Evolutionary conservation across 2,888 invertebrate genomes (phyloP).

Genomic region (Deilephila porcellus): DNA sequence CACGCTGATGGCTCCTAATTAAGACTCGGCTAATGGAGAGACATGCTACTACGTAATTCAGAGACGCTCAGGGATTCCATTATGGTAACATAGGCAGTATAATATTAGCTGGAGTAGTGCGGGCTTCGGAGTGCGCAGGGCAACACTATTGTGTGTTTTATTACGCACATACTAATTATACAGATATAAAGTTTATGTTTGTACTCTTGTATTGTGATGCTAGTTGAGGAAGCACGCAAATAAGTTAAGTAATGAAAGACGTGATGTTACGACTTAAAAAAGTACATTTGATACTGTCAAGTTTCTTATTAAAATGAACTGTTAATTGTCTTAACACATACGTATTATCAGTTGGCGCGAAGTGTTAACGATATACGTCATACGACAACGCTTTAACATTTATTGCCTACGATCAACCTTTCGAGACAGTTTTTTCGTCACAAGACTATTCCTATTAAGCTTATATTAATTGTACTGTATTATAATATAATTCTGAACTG

Average conservation of each 20-base stretch:
- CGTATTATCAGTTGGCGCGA: no score
- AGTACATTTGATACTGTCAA: background rate
- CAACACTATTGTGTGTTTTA: slow-evolving; percentile 22
- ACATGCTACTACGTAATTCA: slow-evolving; percentile 59
- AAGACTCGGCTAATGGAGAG: slow-evolving; percentile 69
- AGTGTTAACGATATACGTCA: no score
- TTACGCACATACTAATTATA: slow-evolving; percentile 14
- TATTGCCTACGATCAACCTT: no score
- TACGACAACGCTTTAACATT: no score
- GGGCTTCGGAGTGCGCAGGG: slow-evolving; percentile 19
- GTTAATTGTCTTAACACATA: no score
- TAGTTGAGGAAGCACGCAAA: background rate
- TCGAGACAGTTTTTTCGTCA: no score
- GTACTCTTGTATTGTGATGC: background rate
- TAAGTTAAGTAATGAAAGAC: background rate
- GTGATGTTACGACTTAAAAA: background rate
- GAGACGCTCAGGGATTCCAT: slow-evolving; percentile 49
- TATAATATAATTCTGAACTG: no score
- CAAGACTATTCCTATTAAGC: no score
- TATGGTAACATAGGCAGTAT: slow-evolving; percentile 42
- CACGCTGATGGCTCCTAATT: slow-evolving; percentile 69
- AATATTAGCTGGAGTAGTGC: slow-evolving; percentile 40
- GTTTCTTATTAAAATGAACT: no score
- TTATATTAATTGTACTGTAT: no score
- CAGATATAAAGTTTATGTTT: slow-evolving; percentile 9